Conservation (phyloP, 2,888 invertebrate species). For the Troides aeacus region DNA sequence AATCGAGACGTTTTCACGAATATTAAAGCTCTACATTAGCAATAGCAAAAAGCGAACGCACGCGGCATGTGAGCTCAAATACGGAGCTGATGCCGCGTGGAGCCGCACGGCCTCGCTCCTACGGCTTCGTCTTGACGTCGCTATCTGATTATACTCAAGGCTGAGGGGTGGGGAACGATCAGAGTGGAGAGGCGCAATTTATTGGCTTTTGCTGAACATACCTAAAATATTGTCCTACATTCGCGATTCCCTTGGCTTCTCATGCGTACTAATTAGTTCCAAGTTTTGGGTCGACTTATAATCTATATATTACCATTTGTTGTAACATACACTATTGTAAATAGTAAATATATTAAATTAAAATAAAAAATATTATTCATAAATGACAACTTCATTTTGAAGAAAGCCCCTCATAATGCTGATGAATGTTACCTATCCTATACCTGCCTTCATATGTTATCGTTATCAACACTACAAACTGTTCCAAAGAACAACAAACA, state of each 20-base stretch:
- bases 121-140: slow-evolving; percentile 35
- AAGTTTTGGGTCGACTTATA: not conserved
- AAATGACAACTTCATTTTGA: too few species aligned
- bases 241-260: slow-evolving; percentile 1
- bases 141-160: slow-evolving; percentile 34
- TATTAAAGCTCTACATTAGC: not conserved
- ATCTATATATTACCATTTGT: not conserved
- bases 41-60: not conserved
- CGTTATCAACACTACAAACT: too few species aligned
- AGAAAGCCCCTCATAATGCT: too few species aligned
- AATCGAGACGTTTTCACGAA: not conserved
- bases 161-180: not conserved
- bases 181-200: slow-evolving; percentile 4
- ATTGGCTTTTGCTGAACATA: slow-evolving; percentile 8
- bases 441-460: too few species aligned
- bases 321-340: too few species aligned
- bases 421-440: too few species aligned
- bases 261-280: not conserved
- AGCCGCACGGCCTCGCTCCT: slow-evolving; percentile 57
- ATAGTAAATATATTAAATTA: too few species aligned
- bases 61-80: slow-evolving; percentile 40
- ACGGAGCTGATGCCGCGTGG: slow-evolving; percentile 52
- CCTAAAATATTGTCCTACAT: not conserved
- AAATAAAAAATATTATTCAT: too few species aligned
- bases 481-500: too few species aligned